A percentile compares a stretch with the other conserved stretches of the same genome.
Conservation (phyloP, 2,797 vertebrate genomes). For the Selene dorsalis region DNA sequence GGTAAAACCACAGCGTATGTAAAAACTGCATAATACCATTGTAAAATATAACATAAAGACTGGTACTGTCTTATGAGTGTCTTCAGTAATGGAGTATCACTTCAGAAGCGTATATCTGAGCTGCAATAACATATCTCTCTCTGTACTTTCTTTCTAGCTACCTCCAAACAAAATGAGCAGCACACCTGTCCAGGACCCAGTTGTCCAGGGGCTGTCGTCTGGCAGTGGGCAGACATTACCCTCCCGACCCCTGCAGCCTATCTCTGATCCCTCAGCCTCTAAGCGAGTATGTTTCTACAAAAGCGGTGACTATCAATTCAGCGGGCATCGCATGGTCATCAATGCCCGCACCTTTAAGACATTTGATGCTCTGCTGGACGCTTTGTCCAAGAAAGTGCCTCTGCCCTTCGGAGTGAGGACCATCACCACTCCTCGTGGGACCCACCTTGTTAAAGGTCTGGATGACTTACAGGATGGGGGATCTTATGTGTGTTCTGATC, state of each 20-base stretch:
- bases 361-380: slow-evolving; percentile 93
- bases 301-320: slow-evolving; percentile 93
- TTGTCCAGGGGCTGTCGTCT: slow-evolving; percentile 76
- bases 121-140: not conserved
- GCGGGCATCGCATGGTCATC: slow-evolving; percentile 91
- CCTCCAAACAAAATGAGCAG: slow-evolving; percentile 84
- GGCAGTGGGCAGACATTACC: slow-evolving; percentile 81
- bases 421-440: slow-evolving; percentile 93
- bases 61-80: too few species aligned
- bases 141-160: slow-evolving; percentile 43
- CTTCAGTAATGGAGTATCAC: not conserved
- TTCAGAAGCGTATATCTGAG: not conserved
- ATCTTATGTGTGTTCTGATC: slow-evolving; percentile 94
- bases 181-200: slow-evolving; percentile 81
- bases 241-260: slow-evolving; percentile 71
- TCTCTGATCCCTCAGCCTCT: slow-evolving; percentile 83
- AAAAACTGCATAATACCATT: too few species aligned
- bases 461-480: slow-evolving; percentile 94
- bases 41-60: too few species aligned
- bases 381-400: slow-evolving; percentile 92
- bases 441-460: slow-evolving; percentile 86
- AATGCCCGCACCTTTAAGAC: slow-evolving; percentile 93
- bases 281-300: slow-evolving; percentile 96
- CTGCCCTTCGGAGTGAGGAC: slow-evolving; percentile 96
- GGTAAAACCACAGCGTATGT: not conserved